Evolutionary conservation across 2,797 vertebrate genomes (phyloP).

Genomic region (Euthynnus affinis): DNA sequence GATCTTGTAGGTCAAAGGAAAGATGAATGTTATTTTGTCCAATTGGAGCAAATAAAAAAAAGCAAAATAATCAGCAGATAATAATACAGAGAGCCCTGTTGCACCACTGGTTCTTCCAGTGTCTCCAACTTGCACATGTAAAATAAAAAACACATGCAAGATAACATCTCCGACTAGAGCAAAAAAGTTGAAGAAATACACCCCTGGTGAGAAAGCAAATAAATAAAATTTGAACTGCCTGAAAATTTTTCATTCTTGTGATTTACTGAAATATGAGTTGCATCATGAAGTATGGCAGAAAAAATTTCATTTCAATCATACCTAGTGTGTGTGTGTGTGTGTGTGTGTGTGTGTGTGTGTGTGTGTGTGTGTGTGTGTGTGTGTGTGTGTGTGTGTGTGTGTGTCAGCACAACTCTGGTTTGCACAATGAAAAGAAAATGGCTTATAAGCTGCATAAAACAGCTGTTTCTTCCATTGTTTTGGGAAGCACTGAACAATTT

Average conservation of each 20-base stretch:
- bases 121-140: constrained; percentile 68
- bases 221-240: constrained; percentile 61
- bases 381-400: constrained; percentile 22
- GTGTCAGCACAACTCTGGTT: constrained; percentile 3
- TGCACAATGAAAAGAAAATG: constrained; percentile 39
- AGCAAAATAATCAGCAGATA: constrained; percentile 81
- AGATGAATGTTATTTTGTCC: constrained; percentile 80
- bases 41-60: constrained; percentile 68
- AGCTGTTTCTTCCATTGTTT: constrained; percentile 60
- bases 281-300: constrained; percentile 45
- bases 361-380: constrained; percentile 2
- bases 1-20: constrained; percentile 86
- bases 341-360: constrained; percentile 27
- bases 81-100: constrained; percentile 75
- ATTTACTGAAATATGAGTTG: constrained; percentile 63
- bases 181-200: constrained; percentile 53
- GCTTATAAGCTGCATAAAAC: constrained; percentile 48
- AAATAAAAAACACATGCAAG: constrained; percentile 77
- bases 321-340: constrained; percentile 10
- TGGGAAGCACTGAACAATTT: constrained; percentile 47
- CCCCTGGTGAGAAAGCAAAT: constrained; percentile 59
- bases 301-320: constrained; percentile 38
- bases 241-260: constrained; percentile 45
- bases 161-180: constrained; percentile 61
- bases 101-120: constrained; percentile 65